phyloP scores from a whole-genome alignment of 2,797 vertebrate genomes.

The Cyprinella venusta region DNA sequence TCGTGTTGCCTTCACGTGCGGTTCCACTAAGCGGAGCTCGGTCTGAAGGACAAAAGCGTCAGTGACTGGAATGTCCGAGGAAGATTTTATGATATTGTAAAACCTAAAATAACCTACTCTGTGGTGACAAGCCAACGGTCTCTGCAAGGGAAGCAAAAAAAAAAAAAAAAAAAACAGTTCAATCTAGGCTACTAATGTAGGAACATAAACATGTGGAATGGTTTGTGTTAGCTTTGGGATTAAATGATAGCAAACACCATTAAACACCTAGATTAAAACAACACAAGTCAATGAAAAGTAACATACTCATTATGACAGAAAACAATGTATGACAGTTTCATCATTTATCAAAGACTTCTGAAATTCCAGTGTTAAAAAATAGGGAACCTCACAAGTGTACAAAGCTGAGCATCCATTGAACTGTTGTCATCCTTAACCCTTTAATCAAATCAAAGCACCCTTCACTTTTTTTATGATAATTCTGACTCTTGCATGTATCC shows the following conservation, averaged over 20 bases:
- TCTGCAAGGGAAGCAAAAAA: background rate
- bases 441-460: background rate
- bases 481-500: background rate
- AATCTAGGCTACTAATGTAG: background rate
- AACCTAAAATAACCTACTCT: background rate
- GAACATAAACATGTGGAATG: background rate
- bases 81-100: background rate
- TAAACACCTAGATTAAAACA: background rate
- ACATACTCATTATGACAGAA: background rate
- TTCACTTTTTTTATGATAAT: background rate
- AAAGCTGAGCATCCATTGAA: background rate
- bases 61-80: background rate
- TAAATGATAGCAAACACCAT: background rate
- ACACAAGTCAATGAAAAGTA: background rate
- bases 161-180: background rate
- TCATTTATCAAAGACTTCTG: background rate
- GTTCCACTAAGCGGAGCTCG: background rate
- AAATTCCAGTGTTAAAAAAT: background rate
- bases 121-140: background rate
- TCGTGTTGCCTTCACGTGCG: background rate
- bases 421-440: background rate
- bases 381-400: background rate
- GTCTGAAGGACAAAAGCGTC: constrained; percentile 6
- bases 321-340: background rate
- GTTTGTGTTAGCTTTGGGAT: background rate